Evolutionary conservation across 2,888 invertebrate species (phyloP), one percentile per base, ranked within the genome.

Genomic region (Agonopterix subpropinquella): DNA sequence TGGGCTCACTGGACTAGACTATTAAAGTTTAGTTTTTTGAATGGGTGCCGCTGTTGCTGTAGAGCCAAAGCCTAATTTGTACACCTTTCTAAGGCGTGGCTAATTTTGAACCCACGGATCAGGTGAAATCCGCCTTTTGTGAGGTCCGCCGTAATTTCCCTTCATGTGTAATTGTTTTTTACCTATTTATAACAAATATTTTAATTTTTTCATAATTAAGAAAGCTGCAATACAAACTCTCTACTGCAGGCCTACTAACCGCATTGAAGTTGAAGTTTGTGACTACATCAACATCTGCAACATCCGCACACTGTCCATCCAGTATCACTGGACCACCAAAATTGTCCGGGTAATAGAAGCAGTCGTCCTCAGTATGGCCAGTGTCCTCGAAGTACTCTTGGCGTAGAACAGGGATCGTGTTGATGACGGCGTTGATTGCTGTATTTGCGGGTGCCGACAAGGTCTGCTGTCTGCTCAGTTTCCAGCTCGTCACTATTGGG

Each of bases 261-360:
- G 43, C 10, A 47, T 50, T 55, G 5, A 60, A 44, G 47, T 72
- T 58, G 39, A 87, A 86, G 51, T 66, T 56, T 3, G 55, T 44
- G 0, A 81, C 59, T 10, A 65, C 61, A 8, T 59, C 59, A 4
- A 79, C 68, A 45, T 60, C 56, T 2, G 49, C 58, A 2, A 47
- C 50, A 4, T 68, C 59, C 1, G 68, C 58, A 52, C 88, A 88
- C 43, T 71, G 72, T 1, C 87, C 87, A 0, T 56, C 18, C 9
- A 80, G 55, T 15, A 78, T 51, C 0, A 84, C 80, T 4, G 80
- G 75, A 2, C 83, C 86, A 3, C 80, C 85, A 1, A 70, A 52
- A 44, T 80, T 80, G 13, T 84, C 72, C 0, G 86, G 87, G 41
- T 86, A 88, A 58, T 57, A 80, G 73, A 84, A 84, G 57, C 87